Conservation (phyloP, 2,113 vertebrate genomes). For the Mohoua ochrocephala region DNA sequence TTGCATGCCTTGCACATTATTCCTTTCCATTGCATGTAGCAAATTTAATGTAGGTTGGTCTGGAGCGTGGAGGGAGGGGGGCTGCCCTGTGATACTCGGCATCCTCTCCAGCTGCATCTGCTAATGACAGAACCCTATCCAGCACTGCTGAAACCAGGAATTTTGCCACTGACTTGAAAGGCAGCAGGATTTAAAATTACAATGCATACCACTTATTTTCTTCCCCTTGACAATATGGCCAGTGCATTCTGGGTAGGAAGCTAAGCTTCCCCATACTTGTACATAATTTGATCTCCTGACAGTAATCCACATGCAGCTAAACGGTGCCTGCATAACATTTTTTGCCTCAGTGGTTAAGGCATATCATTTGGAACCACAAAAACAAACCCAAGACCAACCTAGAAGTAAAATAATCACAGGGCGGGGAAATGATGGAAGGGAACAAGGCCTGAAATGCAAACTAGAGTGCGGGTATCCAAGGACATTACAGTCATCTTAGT, state of each 20-base stretch:
- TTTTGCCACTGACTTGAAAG: conserved; percentile 38
- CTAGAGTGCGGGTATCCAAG: background rate
- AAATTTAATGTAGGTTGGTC: background rate
- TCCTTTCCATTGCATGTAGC: background rate
- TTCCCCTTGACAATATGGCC: conserved; percentile 10
- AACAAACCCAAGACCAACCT: background rate
- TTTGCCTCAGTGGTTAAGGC: conserved; percentile 26
- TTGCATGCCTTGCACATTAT: background rate
- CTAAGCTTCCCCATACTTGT: background rate
- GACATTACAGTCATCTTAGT: background rate
- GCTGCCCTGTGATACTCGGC: background rate
- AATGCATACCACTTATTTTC: conserved; percentile 9
- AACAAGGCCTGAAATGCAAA: background rate
- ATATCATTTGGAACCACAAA: conserved; percentile 6
- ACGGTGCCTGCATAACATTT: conserved; percentile 11
- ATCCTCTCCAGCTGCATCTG: conserved; percentile 21
- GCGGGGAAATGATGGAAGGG: background rate
- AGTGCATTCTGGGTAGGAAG: conserved; percentile 21
- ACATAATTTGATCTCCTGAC: conserved; percentile 54
- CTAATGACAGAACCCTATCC: background rate
- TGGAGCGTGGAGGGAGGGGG: background rate
- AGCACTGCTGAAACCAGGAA: conserved; percentile 27
- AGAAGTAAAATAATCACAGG: conserved; percentile 5
- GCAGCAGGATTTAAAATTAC: conserved; percentile 43
- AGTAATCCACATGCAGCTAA: conserved; percentile 35